Base-by-base conservation (phyloP, 2,113 vertebrate genomes). In the Daubentonia madagascariensis region DNA sequence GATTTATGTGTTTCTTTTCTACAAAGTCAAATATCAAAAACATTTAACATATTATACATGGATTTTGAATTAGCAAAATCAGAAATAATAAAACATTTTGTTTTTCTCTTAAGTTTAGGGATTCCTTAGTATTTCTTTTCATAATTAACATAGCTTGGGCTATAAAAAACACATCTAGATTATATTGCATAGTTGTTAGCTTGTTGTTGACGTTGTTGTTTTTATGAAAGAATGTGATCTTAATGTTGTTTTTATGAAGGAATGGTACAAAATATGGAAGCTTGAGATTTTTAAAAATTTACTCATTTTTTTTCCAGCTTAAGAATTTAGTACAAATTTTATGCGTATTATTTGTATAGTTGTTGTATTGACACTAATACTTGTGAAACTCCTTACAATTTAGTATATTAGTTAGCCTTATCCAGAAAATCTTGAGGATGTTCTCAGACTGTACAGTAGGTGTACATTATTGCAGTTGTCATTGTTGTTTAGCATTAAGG, bases 201-300 rank as follows among this genome's bases (percentile, higher is more conserved):
- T 88, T 91, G 37, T 61, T 80, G 54, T 81, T 85, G 85, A 85
- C 20, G 20, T 20, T 70, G 28, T 52, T 48, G 14, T 93, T 92
- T 95, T 97, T 54, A 88, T 91, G 73, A 84, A 78, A 86, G 32
- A 94, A 37, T 30, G 63, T 72, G 32, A 73, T 94, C 23, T 94
- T 96, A 52, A 63, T 30, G 61, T 12, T 63, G 61, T 7, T 57
- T 20, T 57, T 57, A 52, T n/a, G 14, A 81, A 92, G 95, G 61
- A 75, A 72, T 89, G 22, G 13, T 40, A 83, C 57, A 93, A 86
- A 95, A 92, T 70, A 61, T 16, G 67, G 40, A 85, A 93, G 22
- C 40, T 65, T 61, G 61, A 65, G 4, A 45, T 73, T 89, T 90
- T 45, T 7, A 54, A 89, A 61, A 70, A 54, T 79, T 83, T 32